Base-by-base conservation (phyloP, 2,797 vertebrate species). In the Liasis olivaceus region DNA sequence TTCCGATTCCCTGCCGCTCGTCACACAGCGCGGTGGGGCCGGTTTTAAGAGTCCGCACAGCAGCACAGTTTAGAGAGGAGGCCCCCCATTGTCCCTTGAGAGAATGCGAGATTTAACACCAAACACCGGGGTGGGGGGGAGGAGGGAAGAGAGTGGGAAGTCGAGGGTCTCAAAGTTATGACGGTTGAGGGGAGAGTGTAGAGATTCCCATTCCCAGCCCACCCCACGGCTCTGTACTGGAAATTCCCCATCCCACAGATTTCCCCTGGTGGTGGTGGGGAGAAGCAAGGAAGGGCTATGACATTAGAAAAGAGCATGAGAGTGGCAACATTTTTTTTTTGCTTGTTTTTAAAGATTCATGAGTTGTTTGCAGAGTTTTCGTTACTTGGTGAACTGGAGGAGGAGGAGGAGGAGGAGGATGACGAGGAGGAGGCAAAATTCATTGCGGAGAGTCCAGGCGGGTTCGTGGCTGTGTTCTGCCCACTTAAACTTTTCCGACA, bases 401-500 rank as follows among this genome's bases (percentile, higher is more conserved):
- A 99, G 0, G 99, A 99, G 0, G 99, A 99, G 0, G 99, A 99
- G 0, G 99, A 98, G 0, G 99, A 99, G 0, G 99, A 99, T 0
- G 99, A 99, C 0, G 99, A 99, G 0, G 99, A 99, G 0, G 99
- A 98, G 0, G 99, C 99, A 97, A 99, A 99, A 97, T 98, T 99
- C 97, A 99, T 99, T 92, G 98, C 98, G 8, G 98, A 98, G 96
- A 99, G 98, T 96, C 98, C 99, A 0, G 99, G 99, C 59, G 99
- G 99, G 95, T 99, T 99, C 66, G 99, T 99, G 97, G 99, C 99
- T 54, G 99, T 99, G 98, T 99, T 99, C 97, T 99, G 99, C 95
- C 99, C 99, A 0, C 98, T 99, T 93, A 99, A 98, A 96, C 99
- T 99, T 97, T 99, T 99, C 96, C 99, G 98, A 98, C 99, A 99